These are phyloP conservation scores for Gerris buenoi DNA, from an alignment of 1,140 invertebrate species.

Conservation along the genomic window DNA sequence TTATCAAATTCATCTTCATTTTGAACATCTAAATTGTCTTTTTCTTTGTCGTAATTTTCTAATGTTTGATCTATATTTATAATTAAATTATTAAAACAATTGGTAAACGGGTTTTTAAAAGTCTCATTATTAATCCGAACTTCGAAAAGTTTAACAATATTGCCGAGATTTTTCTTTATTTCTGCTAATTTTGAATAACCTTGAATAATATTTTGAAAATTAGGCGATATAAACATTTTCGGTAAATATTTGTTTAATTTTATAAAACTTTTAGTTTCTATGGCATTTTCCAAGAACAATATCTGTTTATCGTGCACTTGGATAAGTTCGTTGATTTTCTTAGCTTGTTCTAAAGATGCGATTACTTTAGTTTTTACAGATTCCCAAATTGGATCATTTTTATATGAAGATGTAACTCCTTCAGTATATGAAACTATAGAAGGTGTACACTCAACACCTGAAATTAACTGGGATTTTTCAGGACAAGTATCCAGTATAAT, in stretches of 20 bases:
- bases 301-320: conserved; percentile 5
- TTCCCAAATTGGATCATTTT: conserved; percentile 17
- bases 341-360: conserved; percentile 3
- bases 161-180: background rate
- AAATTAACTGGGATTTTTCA: conserved; percentile 26
- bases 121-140: conserved; percentile 5
- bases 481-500: conserved; percentile 44
- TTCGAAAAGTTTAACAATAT: conserved; percentile 12
- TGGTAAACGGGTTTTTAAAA: conserved; percentile 12
- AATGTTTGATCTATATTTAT: conserved; percentile 5
- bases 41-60: background rate
- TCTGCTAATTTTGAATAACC: conserved; percentile 7
- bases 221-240: background rate
- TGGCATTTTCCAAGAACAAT: conserved; percentile 3
- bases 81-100: conserved; percentile 9
- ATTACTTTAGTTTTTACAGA: conserved; percentile 12
- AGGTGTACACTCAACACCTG: background rate
- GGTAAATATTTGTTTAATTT: background rate
- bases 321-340: conserved; percentile 4
- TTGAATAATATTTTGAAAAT: conserved; percentile 1
- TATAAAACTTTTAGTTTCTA: background rate
- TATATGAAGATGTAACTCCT: conserved; percentile 11
- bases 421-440: background rate
- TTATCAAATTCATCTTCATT: conserved; percentile 21
- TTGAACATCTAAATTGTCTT: conserved; percentile 14